Evolutionary conservation across 2,888 invertebrate genomes (phyloP), one percentile per base, ranked within the genome.

Genomic region (Phoenoteleia sp.): DNA sequence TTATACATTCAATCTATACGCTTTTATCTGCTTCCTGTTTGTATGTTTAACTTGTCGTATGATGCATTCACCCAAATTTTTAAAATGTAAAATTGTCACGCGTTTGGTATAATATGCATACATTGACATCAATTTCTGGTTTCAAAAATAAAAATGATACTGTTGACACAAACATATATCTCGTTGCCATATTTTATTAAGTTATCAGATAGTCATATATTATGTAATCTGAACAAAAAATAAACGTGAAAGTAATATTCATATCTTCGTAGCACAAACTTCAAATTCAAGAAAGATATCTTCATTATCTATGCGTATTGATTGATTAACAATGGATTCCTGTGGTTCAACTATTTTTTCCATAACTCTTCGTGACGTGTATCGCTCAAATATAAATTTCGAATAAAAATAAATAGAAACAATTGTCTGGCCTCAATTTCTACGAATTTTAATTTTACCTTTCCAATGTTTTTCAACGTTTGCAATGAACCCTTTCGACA

Each of bases 401-500:
- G n/a, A n/a, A n/a, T n/a, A n/a, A n/a, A n/a, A n/a, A n/a, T n/a
- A n/a, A n/a, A n/a, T n/a, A n/a, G n/a, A n/a, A n/a, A n/a, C n/a
- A n/a, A n/a, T n/a, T n/a, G n/a, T n/a, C n/a, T n/a, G n/a, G n/a
- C n/a, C n/a, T n/a, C n/a, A n/a, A n/a, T n/a, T n/a, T n/a, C n/a
- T n/a, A n/a, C n/a, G n/a, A n/a, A n/a, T n/a, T n/a, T n/a, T n/a
- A n/a, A n/a, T n/a, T 74, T 74, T 54, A 42, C 52, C 19, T 29
- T 19, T 19, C 5, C 39, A 36, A 66, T 33, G 45, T 66, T 76
- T 56, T 54, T 5, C 13, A 17, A 52, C n/a, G n/a, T 52, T 39
- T 66, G 56, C 64, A 56, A n/a, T 33, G 42, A 45, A 67, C 67
- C 76, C 76, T 67, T 76, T 67, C 19, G 27, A 27, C 45, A 39